These are phyloP conservation scores for Aptenodytes forsteri DNA, from an alignment of 2,113 vertebrate genomes.

Conservation along the genomic window DNA sequence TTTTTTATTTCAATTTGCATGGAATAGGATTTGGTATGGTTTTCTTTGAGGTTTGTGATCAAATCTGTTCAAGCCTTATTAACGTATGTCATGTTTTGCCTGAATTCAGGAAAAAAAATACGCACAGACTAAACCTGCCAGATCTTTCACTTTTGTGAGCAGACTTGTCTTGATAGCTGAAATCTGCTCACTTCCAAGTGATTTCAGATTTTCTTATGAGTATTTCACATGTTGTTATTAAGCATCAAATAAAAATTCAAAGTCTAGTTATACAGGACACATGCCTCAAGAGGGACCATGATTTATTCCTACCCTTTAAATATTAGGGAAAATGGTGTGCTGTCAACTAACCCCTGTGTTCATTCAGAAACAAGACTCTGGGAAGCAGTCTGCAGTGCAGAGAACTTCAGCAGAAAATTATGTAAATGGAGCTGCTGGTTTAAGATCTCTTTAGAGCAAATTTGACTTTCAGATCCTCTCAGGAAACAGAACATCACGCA, in stretches of 20 bases:
- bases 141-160: neutral
- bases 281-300: neutral
- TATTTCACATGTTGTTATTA: neutral
- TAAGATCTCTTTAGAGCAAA: neutral
- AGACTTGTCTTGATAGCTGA: neutral
- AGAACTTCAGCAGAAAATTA: neutral
- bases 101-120: neutral
- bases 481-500: neutral
- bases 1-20: neutral
- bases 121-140: neutral
- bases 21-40: neutral
- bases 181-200: neutral
- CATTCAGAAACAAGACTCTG: neutral
- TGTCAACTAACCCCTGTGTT: neutral
- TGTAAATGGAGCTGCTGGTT: neutral
- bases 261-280: neutral
- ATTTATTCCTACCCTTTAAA: neutral
- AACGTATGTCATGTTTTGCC: neutral
- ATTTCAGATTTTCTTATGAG: neutral
- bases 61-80: neutral
- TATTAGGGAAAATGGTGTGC: neutral
- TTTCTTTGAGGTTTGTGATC: neutral
- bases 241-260: neutral
- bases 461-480: slow-evolving; percentile 13
- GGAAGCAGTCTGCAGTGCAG: neutral